Conservation (phyloP, 2,888 invertebrate genomes). For the Dynastes tityus region DNA sequence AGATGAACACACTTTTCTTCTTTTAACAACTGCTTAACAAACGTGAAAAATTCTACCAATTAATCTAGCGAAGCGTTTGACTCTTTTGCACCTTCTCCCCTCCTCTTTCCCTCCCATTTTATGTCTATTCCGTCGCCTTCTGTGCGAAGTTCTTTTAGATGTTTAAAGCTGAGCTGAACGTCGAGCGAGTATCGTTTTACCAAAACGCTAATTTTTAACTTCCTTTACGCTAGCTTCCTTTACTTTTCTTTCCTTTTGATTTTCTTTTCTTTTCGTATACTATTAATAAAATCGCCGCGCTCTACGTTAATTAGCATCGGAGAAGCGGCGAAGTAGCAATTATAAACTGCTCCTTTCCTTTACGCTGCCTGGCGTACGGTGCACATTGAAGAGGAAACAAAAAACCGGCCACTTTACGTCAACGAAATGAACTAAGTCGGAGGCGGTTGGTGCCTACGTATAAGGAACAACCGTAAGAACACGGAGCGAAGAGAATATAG, state of each 20-base stretch:
- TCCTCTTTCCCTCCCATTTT: too few species aligned
- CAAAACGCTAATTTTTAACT: too few species aligned
- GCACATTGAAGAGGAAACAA: not conserved
- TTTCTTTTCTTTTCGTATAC: not conserved
- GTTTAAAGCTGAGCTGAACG: too few species aligned
- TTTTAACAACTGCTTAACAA: too few species aligned
- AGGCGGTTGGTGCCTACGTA: not conserved
- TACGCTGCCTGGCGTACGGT: too few species aligned
- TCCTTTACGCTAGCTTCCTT: not conserved
- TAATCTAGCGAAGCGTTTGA: too few species aligned
- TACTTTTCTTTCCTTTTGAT: not conserved
- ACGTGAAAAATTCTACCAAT: too few species aligned
- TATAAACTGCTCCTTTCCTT: not conserved
- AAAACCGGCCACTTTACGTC: not conserved
- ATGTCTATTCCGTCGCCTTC: too few species aligned
- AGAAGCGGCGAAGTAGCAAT: not conserved
- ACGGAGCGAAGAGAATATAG: not conserved
- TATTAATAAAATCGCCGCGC: conserved; percentile 3
- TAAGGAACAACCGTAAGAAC: not conserved
- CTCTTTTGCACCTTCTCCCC: too few species aligned
- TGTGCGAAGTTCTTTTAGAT: too few species aligned
- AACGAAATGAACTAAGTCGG: not conserved
- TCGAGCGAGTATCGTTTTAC: too few species aligned
- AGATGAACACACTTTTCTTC: too few species aligned
- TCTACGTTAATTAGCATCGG: not conserved